Conservation (phyloP, 2,113 vertebrate genomes). For the Excalfactoria chinensis region DNA sequence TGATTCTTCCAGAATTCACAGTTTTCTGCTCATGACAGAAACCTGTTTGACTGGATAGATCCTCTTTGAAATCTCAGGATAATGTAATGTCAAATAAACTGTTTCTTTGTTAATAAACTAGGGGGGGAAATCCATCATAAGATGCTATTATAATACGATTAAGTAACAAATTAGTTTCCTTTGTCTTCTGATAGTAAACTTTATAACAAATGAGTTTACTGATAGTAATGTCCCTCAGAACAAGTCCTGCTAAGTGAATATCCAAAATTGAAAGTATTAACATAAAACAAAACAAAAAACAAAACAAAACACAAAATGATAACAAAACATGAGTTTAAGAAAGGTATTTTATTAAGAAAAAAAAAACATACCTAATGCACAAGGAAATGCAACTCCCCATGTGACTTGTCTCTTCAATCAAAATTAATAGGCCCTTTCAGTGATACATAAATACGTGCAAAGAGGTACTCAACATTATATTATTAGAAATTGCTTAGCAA, state of each 20-base stretch:
- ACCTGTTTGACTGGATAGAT: background rate
- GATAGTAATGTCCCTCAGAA: background rate
- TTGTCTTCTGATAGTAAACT: background rate
- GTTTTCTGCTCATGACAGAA: background rate
- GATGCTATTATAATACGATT: background rate
- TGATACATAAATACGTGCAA: background rate
- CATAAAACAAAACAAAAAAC: background rate
- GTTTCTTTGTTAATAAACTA: background rate
- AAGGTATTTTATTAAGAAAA: background rate
- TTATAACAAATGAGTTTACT: background rate
- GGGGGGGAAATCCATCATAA: background rate
- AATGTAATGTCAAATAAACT: background rate
- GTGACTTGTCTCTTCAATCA: background rate
- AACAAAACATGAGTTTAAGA: background rate
- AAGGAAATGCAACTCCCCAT: background rate
- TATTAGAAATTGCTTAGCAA: conserved; percentile 34
- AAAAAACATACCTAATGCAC: background rate
- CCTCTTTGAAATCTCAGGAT: background rate
- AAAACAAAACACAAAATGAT: too few relatives aligned
- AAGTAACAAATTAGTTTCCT: background rate
- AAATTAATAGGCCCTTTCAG: background rate
- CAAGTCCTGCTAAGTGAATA: background rate
- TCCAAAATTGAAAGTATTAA: background rate
- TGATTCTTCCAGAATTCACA: background rate
- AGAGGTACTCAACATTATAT: background rate